Conservation (phyloP, 1,140 invertebrate genomes). For the Mya arenaria region DNA sequence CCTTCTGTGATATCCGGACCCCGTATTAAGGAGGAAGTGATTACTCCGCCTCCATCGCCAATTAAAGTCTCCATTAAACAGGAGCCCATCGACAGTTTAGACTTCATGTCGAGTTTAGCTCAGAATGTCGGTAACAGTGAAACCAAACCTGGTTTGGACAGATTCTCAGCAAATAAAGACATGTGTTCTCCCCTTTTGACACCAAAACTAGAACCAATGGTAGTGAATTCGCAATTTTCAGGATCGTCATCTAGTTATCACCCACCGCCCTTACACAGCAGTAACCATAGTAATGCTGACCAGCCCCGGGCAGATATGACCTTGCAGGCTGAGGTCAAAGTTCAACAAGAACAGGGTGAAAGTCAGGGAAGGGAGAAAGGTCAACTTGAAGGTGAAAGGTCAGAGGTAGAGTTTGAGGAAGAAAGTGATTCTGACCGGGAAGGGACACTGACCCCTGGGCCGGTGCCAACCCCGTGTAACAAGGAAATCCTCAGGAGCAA, state of each 20-base stretch:
- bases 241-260: too few relatives aligned
- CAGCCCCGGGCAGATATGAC: slow-evolving; percentile 45
- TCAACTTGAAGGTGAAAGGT: slow-evolving; percentile 31
- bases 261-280: too few relatives aligned
- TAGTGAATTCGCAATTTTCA: too few relatives aligned
- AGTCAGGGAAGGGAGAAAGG: slow-evolving; percentile 23
- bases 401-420: slow-evolving; percentile 62
- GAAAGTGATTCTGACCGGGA: slow-evolving; percentile 72
- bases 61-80: slow-evolving; percentile 79
- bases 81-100: slow-evolving; percentile 75
- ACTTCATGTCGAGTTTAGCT: slow-evolving; percentile 38
- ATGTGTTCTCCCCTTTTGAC: slow-evolving; percentile 38
- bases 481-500: slow-evolving; percentile 93
- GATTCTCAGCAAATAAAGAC: slow-evolving; percentile 14
- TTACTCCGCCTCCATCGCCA: slow-evolving; percentile 78
- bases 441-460: slow-evolving; percentile 91
- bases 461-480: slow-evolving; percentile 73
- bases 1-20: slow-evolving; percentile 46
- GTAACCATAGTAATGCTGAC: too few relatives aligned
- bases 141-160: slow-evolving; percentile 8
- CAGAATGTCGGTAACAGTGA: slow-evolving; percentile 34
- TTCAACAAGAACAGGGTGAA: slow-evolving; percentile 47
- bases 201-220: slow-evolving; percentile 46
- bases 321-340: slow-evolving; percentile 62
- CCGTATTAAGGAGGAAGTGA: slow-evolving; percentile 53